Conservation (phyloP, 2,797 vertebrate genomes). For the Phataginus tricuspis region DNA sequence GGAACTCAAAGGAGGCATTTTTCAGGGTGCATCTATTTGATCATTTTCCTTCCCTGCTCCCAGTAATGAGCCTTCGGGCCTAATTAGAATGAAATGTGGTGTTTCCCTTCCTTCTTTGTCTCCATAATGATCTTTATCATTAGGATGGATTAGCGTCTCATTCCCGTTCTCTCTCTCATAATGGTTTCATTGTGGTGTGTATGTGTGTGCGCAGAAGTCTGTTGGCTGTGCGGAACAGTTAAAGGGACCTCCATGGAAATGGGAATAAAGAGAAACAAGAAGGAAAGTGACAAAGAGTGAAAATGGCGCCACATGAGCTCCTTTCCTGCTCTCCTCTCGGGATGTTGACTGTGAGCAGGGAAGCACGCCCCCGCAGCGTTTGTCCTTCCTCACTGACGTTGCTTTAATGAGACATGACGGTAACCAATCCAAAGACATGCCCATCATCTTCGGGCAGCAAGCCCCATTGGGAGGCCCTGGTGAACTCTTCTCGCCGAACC, state of each 20-base stretch:
- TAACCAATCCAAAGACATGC: neutral
- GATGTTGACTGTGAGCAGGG: accelerated
- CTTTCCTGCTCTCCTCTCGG: neutral
- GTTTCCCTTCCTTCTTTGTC: conserved; percentile 13
- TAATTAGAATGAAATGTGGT: conserved; percentile 70
- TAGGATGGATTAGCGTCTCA: conserved; percentile 55
- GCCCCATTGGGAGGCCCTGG: neutral
- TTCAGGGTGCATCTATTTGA: neutral
- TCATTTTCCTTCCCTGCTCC: neutral
- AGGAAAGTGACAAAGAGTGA: neutral
- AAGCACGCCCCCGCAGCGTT: accelerated
- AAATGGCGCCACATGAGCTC: neutral
- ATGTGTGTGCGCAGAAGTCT: neutral
- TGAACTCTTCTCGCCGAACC: accelerated
- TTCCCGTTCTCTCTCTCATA: conserved; percentile 55
- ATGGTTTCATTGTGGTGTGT: neutral
- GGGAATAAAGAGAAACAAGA: neutral
- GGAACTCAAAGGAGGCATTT: neutral
- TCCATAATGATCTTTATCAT: conserved; percentile 62
- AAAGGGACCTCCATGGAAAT: conserved; percentile 17
- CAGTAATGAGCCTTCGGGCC: conserved; percentile 8
- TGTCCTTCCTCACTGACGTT: neutral
- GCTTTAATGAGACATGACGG: conserved; percentile 39
- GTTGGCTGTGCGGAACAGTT: conserved; percentile 10
- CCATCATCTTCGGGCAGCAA: neutral